Percentiles rank a stretch among this genome's conserved stretches.
Conservation (phyloP, 2,113 vertebrate species). For the Psilopsiagon aymara region DNA sequence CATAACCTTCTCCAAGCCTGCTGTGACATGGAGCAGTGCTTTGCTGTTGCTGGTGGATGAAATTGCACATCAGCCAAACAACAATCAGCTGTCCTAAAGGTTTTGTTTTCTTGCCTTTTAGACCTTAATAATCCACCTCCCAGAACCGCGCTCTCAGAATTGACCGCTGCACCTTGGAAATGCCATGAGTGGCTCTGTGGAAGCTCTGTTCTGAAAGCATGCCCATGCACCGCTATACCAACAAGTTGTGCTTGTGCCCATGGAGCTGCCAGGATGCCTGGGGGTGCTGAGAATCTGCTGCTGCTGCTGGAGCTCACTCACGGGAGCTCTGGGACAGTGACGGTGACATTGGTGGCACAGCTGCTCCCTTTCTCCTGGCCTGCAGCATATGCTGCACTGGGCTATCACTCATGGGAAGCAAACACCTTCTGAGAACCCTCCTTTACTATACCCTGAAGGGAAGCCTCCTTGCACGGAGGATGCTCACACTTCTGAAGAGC, state of each 20-base stretch:
- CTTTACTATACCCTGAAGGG: not conserved
- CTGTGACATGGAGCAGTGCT: not conserved
- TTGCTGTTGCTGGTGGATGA: not conserved
- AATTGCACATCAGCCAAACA: not conserved
- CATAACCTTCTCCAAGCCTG: not conserved
- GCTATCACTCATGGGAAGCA: rapidly evolving
- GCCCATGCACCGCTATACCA: rapidly evolving
- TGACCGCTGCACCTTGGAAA: not conserved
- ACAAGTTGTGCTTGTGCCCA: rapidly evolving
- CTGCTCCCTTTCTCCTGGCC: not conserved
- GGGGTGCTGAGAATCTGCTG: not conserved
- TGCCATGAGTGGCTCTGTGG: not conserved
- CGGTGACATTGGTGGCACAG: not conserved
- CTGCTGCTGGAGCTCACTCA: not conserved
- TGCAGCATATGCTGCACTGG: not conserved
- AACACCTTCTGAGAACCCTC: not conserved
- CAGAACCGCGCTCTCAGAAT: not conserved
- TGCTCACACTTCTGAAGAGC: not conserved
- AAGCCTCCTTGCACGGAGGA: not conserved
- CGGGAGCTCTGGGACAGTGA: not conserved
- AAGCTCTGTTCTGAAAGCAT: not conserved
- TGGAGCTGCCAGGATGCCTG: not conserved
- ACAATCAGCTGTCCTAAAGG: not conserved
- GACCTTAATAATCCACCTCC: not conserved
- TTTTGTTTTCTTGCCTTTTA: not conserved